Percentiles rank a stretch among this genome's conserved stretches.
These are phyloP conservation scores for Chunga burmeisteri DNA, from an alignment of 2,113 vertebrate species.

Conservation along the genomic window DNA sequence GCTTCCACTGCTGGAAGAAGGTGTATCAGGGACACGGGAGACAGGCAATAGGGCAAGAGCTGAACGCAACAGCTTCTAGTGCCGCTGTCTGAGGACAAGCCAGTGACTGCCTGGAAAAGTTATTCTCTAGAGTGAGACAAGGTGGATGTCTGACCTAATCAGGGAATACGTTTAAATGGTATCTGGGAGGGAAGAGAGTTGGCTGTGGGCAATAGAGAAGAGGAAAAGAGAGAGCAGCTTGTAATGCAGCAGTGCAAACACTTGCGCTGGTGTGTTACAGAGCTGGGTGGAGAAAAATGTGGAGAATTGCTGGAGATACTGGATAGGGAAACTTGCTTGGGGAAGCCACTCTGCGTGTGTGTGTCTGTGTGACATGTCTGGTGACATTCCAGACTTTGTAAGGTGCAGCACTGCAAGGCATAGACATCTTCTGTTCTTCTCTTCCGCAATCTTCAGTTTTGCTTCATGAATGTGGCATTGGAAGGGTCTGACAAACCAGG, in stretches of 20 bases:
- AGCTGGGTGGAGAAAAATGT: neutral
- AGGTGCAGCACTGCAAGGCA: neutral
- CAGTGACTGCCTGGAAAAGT: neutral
- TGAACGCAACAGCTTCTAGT: neutral
- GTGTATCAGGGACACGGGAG: neutral
- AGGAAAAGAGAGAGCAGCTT: neutral
- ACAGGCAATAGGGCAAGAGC: neutral
- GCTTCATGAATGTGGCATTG: neutral
- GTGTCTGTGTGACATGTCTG: fast-evolving
- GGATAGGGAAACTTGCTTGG: neutral
- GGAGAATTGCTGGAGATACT: neutral
- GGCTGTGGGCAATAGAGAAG: neutral
- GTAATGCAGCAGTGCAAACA: neutral
- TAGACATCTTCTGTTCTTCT: neutral
- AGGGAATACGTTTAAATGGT: neutral
- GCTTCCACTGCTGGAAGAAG: neutral
- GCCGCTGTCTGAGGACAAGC: neutral
- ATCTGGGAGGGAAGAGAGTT: neutral
- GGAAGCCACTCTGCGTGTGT: neutral
- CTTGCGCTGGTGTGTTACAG: neutral
- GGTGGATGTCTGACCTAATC: neutral
- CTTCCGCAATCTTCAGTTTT: neutral
- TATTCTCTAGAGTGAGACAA: neutral
- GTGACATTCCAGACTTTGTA: neutral
- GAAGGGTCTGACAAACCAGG: neutral